These are phyloP conservation scores for Rhinoptilus africanus DNA, from an alignment of 2,113 vertebrate genomes.

Conservation along the genomic window DNA sequence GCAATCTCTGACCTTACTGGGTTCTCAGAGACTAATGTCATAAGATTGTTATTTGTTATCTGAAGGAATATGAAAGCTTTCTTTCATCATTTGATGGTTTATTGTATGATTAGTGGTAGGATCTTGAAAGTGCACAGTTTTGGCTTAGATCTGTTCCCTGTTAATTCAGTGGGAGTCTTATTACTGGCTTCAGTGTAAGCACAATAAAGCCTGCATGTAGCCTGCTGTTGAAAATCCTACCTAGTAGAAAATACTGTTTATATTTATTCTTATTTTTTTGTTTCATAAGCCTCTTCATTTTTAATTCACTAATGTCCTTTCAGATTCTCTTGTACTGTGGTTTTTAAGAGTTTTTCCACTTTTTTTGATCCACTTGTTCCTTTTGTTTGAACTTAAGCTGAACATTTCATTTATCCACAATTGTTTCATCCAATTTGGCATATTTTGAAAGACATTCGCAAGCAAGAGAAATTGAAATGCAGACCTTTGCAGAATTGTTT, in stretches of 20 bases:
- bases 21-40: background rate
- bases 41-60: background rate
- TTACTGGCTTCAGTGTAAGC: background rate
- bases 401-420: background rate
- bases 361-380: background rate
- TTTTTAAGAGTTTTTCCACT: background rate
- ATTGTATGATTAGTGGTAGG: background rate
- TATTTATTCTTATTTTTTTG: background rate
- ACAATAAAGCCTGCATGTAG: background rate
- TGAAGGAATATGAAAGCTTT: background rate
- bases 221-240: background rate
- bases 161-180: background rate
- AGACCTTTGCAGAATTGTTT: background rate
- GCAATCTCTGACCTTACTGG: background rate
- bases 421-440: background rate
- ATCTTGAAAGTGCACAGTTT: background rate
- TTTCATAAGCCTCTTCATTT: background rate
- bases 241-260: background rate
- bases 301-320: background rate
- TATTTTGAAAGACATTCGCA: background rate
- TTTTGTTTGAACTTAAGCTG: background rate
- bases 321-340: background rate
- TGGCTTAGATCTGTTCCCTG: background rate
- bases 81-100: background rate
- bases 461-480: background rate